These are phyloP conservation scores for Siniperca obscura DNA, from an alignment of 2,797 vertebrate genomes.

Conservation along the genomic window DNA sequence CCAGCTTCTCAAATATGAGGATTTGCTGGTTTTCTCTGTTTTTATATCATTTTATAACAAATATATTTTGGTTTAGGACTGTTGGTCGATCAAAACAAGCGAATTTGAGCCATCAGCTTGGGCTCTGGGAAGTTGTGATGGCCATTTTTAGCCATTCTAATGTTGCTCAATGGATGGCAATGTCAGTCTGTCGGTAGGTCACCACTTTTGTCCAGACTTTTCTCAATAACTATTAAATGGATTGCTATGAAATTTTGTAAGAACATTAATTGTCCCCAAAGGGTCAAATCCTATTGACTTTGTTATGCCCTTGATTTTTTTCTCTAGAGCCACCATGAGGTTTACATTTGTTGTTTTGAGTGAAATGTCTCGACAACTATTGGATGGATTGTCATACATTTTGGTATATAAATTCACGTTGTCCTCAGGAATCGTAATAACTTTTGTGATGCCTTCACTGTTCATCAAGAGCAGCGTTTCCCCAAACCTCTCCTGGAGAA, in stretches of 20 bases:
- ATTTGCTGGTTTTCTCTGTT: background rate
- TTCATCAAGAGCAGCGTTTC: no score
- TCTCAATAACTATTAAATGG: background rate
- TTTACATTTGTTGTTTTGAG: background rate
- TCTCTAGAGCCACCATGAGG: background rate
- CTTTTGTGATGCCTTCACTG: no score
- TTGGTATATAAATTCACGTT: background rate
- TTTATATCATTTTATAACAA: background rate
- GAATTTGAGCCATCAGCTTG: no score
- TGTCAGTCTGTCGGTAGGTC: no score
- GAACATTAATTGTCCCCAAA: background rate
- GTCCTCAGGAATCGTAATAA: background rate
- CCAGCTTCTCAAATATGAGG: no score
- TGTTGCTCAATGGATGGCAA: no score
- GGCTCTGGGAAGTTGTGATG: no score
- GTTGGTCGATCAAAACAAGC: background rate
- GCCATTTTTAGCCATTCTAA: no score
- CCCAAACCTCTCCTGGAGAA: no score
- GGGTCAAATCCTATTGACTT: background rate
- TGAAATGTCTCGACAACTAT: background rate
- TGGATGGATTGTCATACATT: background rate
- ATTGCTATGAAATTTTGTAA: background rate
- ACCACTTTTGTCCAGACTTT: no score
- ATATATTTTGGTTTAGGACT: background rate
- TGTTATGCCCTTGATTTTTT: background rate